phyloP scores from a whole-genome alignment of 2,797 vertebrate genomes.

The Anguilla anguilla region DNA sequence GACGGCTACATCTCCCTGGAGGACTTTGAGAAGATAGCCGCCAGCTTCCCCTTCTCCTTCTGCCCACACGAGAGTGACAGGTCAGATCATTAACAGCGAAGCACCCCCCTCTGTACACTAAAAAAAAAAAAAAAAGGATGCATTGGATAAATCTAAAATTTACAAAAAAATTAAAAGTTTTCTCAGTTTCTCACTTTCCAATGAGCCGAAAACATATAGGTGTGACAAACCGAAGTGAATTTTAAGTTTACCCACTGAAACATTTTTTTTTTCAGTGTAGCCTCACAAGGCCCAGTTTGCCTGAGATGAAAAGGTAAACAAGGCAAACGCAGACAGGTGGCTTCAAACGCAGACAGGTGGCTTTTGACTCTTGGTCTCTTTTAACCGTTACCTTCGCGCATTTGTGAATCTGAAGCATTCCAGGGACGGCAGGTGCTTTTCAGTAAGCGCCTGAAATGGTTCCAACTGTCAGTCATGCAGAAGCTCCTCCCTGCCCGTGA shows the following conservation, averaged over 20 bases:
- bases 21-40: conserved; percentile 84
- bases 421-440: conserved; percentile 61
- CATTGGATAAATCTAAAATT: background rate
- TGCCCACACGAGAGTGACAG: conserved; percentile 78
- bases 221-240: no score
- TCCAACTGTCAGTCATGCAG: background rate
- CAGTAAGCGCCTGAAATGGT: background rate
- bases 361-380: background rate
- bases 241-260: no score
- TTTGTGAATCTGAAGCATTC: conserved; percentile 7
- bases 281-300: background rate
- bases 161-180: background rate
- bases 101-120: background rate
- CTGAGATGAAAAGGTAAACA: background rate
- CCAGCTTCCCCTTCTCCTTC: conserved; percentile 84
- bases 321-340: background rate
- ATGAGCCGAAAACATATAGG: no score
- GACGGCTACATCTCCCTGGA: conserved; percentile 84
- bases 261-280: background rate
- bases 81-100: conserved; percentile 59
- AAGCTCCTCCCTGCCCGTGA: background rate
- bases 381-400: background rate
- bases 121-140: background rate
- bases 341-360: background rate
- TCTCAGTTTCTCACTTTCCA: background rate